Evolutionary conservation across 2,888 invertebrate species (phyloP).

Genomic region (Graphium colonna): DNA sequence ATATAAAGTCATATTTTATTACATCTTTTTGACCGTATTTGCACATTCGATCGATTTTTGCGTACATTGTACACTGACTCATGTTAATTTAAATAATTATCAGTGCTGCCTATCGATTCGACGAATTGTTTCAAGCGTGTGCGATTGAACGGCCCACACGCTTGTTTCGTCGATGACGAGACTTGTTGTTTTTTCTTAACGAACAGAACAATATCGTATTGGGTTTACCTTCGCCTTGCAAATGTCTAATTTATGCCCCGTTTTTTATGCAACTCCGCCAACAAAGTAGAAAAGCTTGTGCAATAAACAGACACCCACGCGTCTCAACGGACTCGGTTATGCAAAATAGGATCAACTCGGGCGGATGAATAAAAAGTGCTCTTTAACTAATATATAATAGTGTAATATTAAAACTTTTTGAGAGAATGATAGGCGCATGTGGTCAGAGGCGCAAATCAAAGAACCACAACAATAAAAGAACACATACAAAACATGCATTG

Average conservation of each 20-base stretch:
- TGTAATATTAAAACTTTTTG: no score
- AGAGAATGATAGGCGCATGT: no score
- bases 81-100: slow-evolving; percentile 1
- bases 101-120: not conserved
- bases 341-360: not conserved
- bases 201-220: not conserved
- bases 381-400: no score
- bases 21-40: no score
- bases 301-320: not conserved
- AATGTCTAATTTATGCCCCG: not conserved
- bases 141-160: slow-evolving; percentile 12
- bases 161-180: slow-evolving; percentile 7
- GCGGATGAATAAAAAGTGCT: no score
- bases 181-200: not conserved
- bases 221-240: slow-evolving; percentile 1
- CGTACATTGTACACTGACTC: no score
- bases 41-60: no score
- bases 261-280: not conserved
- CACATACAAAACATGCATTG: no score
- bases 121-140: slow-evolving; percentile 1
- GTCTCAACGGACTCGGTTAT: not conserved
- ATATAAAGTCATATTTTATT: no score
- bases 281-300: not conserved
- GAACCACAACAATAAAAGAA: no score
- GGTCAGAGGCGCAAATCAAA: no score